Conservation (phyloP, 2,888 invertebrate genomes). For the Graphium colonna region DNA sequence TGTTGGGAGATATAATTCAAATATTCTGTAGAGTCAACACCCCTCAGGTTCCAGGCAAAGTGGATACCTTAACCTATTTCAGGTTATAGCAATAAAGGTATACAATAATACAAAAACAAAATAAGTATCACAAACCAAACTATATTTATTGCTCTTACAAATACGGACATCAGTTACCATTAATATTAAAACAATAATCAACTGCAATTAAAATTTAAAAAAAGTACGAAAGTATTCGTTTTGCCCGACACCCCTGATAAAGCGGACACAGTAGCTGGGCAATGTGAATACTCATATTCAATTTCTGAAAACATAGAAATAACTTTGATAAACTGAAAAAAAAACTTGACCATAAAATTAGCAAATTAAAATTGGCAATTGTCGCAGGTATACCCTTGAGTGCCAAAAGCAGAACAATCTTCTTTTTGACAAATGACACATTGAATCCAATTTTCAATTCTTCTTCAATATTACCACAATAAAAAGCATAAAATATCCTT, state of each 20-base stretch:
- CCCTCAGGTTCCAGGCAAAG: no score
- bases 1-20: no score
- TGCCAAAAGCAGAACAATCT: neutral
- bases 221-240: neutral
- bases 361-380: neutral
- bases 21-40: no score
- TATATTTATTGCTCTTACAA: neutral
- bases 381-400: neutral
- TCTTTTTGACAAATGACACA: neutral
- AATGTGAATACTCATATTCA: no score
- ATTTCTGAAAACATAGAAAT: no score
- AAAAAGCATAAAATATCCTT: no score
- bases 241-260: neutral
- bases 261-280: neutral
- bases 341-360: neutral
- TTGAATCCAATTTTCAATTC: constrained; percentile 3
- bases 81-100: neutral
- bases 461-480: no score
- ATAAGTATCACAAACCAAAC: neutral
- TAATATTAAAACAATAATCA: neutral
- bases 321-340: neutral
- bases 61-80: no score
- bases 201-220: no score
- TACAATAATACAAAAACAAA: neutral
- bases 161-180: no score